Base-by-base conservation (phyloP, 2,113 vertebrate genomes). In the Gallinago undulata region DNA sequence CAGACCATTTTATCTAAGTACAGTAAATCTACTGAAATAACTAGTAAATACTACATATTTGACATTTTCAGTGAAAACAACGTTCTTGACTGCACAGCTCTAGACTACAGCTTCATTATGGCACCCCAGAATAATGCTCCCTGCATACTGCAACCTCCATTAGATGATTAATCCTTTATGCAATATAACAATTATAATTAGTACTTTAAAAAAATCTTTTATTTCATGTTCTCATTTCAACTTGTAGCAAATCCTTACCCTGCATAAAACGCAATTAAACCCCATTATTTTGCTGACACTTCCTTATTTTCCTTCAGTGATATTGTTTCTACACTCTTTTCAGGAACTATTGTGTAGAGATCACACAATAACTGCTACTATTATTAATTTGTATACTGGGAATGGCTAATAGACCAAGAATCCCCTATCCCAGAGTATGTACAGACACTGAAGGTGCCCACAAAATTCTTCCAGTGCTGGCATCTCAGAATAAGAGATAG, bases 341-440 rank as follows among this genome's bases (percentile, higher is more conserved):
- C 18, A 53, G 53, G 48, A 73, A 4, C 35, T 33, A 2, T 7
- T 62, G 31, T 30, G 12, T 11, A 51, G 18, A 22, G 59, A 7
- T 30, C 24, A 27, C 7, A 43, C 11, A 75, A 6, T 63, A 84
- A n/a, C 37, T 69, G 55, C 4, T 11, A 23, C 45, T 56, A 6
- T 37, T 48, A 73, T 60, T 77, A 39, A 59, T 60, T 33, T 3
- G 0, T 56, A 39, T 13, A 3, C 30, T 55, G 86, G 33, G 25
- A 51, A 27, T 28, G 2, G 0, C 33, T 41, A 30, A 7, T 27
- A 83, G 33, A 33, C 10, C 8, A 25, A 53, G 64, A 30, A 0
- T 59, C 19, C 33, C 5, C n/a, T 39, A 1, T 23, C 4, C 10
- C 22, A 4, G 72, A 48, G 6, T 1, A 1, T 13, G 11, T 24